Conservation (phyloP, 2,888 invertebrate species). For the Shargacucullia verbasci region DNA sequence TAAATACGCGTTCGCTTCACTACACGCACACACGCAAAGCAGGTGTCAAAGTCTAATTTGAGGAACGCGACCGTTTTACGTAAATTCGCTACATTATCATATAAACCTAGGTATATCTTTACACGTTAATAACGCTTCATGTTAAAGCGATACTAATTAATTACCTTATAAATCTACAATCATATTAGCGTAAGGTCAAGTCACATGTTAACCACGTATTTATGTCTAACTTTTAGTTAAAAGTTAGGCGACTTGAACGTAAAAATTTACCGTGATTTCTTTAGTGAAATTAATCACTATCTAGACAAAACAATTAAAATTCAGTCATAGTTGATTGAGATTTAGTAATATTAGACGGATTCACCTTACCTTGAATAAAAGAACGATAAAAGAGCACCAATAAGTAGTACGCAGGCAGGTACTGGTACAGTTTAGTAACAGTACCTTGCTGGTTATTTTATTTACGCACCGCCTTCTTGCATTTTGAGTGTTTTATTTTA, state of each 20-base stretch:
- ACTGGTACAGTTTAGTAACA: conserved; percentile 60
- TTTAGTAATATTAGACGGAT: conserved; percentile 9
- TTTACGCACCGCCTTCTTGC: conserved; percentile 57
- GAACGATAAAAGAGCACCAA: conserved; percentile 44
- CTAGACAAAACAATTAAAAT: not conserved
- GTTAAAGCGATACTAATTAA: not conserved
- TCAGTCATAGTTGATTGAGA: not conserved
- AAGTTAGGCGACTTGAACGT: conserved; percentile 4
- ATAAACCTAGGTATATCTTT: too few relatives aligned
- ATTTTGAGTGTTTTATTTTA: conserved; percentile 34
- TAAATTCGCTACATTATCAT: conserved; percentile 46
- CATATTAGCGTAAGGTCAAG: conserved; percentile 29
- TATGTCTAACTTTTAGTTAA: conserved; percentile 1
- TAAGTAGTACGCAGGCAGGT: conserved; percentile 52
- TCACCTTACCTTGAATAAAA: conserved; percentile 45
- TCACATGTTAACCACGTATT: conserved; percentile 61
- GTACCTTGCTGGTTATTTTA: conserved; percentile 63
- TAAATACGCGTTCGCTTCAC: conserved; percentile 65
- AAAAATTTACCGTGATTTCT: not conserved
- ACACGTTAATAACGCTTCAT: not conserved
- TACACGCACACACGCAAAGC: conserved; percentile 71
- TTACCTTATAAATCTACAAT: conserved; percentile 2
- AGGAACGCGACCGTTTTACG: conserved; percentile 64
- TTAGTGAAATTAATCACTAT: not conserved
- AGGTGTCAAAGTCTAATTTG: conserved; percentile 86